Evolutionary conservation across 2,113 vertebrate genomes (phyloP).

Genomic region (Hippocampus mohnikei): DNA sequence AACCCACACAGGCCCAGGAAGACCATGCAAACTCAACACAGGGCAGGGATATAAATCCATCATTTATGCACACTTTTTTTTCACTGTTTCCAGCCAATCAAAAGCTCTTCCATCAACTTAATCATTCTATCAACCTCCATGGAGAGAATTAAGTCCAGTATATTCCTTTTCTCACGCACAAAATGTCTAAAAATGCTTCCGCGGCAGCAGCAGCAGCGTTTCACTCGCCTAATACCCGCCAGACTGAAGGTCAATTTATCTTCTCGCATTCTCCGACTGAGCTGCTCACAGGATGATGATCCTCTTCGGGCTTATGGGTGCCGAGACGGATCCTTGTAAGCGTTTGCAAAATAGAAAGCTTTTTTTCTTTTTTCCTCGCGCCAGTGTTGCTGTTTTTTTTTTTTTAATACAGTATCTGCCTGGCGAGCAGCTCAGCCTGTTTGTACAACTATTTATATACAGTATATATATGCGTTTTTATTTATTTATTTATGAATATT

Average conservation of each 20-base stretch:
- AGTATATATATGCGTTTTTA: too few relatives aligned
- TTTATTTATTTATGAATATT: too few relatives aligned
- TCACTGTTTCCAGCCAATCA: not conserved
- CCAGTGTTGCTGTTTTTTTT: not conserved
- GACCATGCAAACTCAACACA: too few relatives aligned
- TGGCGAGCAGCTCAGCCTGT: not conserved
- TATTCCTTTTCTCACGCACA: constrained; percentile 26
- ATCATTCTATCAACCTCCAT: constrained; percentile 10
- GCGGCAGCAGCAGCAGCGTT: constrained; percentile 19
- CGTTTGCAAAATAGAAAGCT: constrained; percentile 47
- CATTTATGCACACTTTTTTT: too few relatives aligned
- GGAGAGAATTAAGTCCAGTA: not conserved
- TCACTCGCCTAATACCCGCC: constrained; percentile 27
- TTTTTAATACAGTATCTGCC: not conserved
- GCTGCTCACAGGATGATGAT: constrained; percentile 43
- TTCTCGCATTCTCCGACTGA: constrained; percentile 43
- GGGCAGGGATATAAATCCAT: too few relatives aligned
- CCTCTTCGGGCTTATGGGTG: constrained; percentile 23
- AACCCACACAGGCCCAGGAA: too few relatives aligned
- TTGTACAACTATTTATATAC: too few relatives aligned
- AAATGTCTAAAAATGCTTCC: constrained; percentile 25
- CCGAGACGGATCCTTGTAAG: constrained; percentile 16
- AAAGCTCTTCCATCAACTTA: not conserved
- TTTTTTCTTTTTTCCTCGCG: constrained; percentile 10
- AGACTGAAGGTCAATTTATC: constrained; percentile 57